These are phyloP conservation scores for Enteromius fasciolatus DNA, from an alignment of 2,797 vertebrate genomes.

Conservation along the genomic window DNA sequence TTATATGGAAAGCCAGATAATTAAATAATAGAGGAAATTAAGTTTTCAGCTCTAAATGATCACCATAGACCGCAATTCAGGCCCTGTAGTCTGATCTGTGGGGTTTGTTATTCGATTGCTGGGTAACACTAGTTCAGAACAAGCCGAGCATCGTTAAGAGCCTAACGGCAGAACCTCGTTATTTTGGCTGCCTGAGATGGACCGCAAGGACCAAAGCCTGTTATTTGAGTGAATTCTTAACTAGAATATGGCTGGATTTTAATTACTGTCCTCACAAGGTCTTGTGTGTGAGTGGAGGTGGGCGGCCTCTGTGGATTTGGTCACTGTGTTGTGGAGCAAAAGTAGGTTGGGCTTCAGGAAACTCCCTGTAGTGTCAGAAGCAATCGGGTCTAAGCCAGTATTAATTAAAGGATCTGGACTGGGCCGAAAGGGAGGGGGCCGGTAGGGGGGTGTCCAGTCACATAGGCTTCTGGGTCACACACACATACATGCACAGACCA, in stretches of 20 bases:
- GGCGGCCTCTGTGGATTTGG: slow-evolving; percentile 53
- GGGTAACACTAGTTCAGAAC: background rate
- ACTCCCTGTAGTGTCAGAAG: slow-evolving; percentile 83
- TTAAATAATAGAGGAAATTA: background rate
- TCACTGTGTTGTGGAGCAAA: slow-evolving; percentile 67
- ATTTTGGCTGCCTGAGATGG: slow-evolving; percentile 6
- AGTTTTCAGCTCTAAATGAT: slow-evolving; percentile 14
- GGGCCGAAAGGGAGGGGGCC: slow-evolving; percentile 68
- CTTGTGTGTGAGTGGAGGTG: slow-evolving; percentile 60
- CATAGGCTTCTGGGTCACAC: slow-evolving; percentile 47
- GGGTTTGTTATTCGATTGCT: background rate
- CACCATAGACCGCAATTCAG: background rate
- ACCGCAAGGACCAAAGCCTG: slow-evolving; percentile 41
- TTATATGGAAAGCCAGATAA: background rate
- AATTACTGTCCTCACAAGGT: slow-evolving; percentile 55
- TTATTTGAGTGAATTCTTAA: slow-evolving; percentile 45
- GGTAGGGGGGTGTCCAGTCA: slow-evolving; percentile 72
- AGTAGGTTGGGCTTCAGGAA: slow-evolving; percentile 77
- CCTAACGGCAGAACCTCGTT: background rate
- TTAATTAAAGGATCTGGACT: slow-evolving; percentile 83
- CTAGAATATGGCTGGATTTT: slow-evolving; percentile 54
- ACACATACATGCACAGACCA: slow-evolving; percentile 9
- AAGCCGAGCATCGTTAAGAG: background rate
- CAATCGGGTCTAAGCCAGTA: slow-evolving; percentile 82
- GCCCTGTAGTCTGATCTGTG: background rate